Conservation (phyloP, 2,888 invertebrate genomes). For the Eustalomyia histrio region DNA sequence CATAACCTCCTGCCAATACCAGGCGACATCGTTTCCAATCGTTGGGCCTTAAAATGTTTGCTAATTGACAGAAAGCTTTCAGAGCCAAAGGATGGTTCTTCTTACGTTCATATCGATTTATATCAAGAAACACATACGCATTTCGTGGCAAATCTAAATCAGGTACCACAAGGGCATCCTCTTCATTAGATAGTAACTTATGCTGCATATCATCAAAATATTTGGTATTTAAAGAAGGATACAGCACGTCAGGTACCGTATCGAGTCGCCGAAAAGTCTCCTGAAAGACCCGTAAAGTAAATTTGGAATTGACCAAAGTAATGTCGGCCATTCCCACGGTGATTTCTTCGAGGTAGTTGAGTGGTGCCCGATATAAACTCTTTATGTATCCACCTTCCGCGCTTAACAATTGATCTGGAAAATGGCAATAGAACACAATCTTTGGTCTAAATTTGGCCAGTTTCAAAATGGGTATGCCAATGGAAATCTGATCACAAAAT, state of each 20-base stretch:
- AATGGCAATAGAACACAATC: slow-evolving; percentile 98
- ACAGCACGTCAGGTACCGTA: slow-evolving; percentile 89
- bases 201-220: slow-evolving; percentile 83
- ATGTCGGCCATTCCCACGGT: slow-evolving; percentile 93
- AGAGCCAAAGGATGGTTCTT: slow-evolving; percentile 95
- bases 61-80: slow-evolving; percentile 86
- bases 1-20: slow-evolving; percentile 98
- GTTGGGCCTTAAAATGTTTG: slow-evolving; percentile 80
- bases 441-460: slow-evolving; percentile 83
- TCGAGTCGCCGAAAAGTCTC: slow-evolving; percentile 89
- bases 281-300: slow-evolving; percentile 93
- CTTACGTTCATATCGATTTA: slow-evolving; percentile 98
- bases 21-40: slow-evolving; percentile 88
- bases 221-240: slow-evolving; percentile 94
- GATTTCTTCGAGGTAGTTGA: slow-evolving; percentile 94
- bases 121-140: slow-evolving; percentile 90
- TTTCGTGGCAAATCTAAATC: slow-evolving; percentile 79
- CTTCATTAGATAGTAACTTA: slow-evolving; percentile 72
- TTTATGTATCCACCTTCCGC: slow-evolving; percentile 87
- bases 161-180: slow-evolving; percentile 70
- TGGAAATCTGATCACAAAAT: slow-evolving; percentile 96
- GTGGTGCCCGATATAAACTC: slow-evolving; percentile 89
- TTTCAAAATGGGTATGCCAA: slow-evolving; percentile 93
- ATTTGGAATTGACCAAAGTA: slow-evolving; percentile 96
- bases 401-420: slow-evolving; percentile 96